phyloP scores from a whole-genome alignment of 2,113 vertebrate genomes.

The Balaeniceps rex region DNA sequence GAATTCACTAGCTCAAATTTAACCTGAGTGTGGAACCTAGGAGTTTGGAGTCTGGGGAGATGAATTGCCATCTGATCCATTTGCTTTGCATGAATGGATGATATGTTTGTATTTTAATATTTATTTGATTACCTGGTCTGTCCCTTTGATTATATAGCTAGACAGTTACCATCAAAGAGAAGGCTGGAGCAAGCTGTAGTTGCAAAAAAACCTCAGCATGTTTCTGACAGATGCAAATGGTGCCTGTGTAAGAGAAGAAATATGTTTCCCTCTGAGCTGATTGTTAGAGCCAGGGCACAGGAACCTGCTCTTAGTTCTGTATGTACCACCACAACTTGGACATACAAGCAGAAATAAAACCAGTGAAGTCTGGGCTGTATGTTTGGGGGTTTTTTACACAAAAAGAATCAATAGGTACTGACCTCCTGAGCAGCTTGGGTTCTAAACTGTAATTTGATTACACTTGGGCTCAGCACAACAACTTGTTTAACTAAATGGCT shows the following conservation, averaged over 20 bases:
- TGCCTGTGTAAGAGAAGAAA: background rate
- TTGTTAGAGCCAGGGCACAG: background rate
- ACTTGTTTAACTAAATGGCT: background rate
- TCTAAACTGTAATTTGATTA: background rate
- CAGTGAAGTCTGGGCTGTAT: background rate
- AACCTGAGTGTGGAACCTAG: background rate
- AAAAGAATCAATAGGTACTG: background rate
- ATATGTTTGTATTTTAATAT: background rate
- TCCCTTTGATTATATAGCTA: background rate
- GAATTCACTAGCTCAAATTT: background rate
- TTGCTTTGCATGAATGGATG: background rate
- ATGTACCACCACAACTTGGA: background rate
- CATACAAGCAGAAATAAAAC: background rate
- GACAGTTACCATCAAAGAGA: background rate
- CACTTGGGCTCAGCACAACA: background rate
- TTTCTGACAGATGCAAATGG: background rate
- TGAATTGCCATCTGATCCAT: accelerated
- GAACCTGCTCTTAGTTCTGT: background rate
- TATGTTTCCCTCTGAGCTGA: background rate
- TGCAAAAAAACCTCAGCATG: background rate
- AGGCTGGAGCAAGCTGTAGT: background rate
- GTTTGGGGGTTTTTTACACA: background rate
- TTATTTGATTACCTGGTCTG: background rate
- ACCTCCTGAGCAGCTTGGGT: background rate
- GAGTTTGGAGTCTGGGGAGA: background rate